These are phyloP conservation scores for Colletes gigas DNA, from an alignment of 1,140 invertebrate genomes.

Conservation along the genomic window DNA sequence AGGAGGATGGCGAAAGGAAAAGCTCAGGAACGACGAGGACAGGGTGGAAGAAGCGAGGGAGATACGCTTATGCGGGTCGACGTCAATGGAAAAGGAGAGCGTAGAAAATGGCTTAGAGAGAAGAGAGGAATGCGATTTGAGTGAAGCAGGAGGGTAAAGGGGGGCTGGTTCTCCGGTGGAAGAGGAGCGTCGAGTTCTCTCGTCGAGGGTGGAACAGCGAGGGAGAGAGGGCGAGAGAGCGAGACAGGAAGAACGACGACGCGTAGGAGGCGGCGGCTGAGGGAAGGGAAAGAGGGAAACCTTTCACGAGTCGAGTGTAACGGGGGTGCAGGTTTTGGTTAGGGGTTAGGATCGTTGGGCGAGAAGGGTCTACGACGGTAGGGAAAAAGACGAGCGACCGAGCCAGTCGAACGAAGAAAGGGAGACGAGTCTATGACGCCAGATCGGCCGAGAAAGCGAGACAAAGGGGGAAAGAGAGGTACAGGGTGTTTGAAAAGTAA, in stretches of 20 bases:
- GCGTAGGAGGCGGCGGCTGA: not conserved
- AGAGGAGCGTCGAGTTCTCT: conserved; percentile 31
- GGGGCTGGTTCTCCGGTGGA: conserved; percentile 16
- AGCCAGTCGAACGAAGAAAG: not conserved
- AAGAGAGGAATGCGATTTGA: conserved; percentile 49
- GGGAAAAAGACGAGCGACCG: conserved; percentile 10
- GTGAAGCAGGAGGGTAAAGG: conserved; percentile 42
- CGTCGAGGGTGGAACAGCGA: conserved; percentile 17
- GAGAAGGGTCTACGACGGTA: conserved; percentile 31
- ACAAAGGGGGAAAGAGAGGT: conserved; percentile 45
- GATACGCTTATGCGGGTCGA: conserved; percentile 14
- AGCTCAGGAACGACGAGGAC: not conserved
- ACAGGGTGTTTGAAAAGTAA: conserved; percentile 51
- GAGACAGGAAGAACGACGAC: conserved; percentile 14
- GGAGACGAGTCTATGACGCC: conserved; percentile 1
- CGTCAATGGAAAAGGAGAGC: conserved; percentile 8
- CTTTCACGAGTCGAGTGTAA: conserved; percentile 60
- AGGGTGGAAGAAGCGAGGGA: not conserved
- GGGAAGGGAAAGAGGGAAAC: conserved; percentile 47
- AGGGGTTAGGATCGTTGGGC: conserved; percentile 60
- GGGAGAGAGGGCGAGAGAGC: conserved; percentile 16
- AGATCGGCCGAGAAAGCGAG: conserved; percentile 39
- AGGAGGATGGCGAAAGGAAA: not conserved
- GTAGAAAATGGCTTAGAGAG: conserved; percentile 39
- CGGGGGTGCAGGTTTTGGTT: conserved; percentile 64